Percentiles rank a stretch among this genome's conserved stretches.
Conservation (phyloP, 1,140 invertebrate genomes). For the Acyrthosiphon pisum region DNA sequence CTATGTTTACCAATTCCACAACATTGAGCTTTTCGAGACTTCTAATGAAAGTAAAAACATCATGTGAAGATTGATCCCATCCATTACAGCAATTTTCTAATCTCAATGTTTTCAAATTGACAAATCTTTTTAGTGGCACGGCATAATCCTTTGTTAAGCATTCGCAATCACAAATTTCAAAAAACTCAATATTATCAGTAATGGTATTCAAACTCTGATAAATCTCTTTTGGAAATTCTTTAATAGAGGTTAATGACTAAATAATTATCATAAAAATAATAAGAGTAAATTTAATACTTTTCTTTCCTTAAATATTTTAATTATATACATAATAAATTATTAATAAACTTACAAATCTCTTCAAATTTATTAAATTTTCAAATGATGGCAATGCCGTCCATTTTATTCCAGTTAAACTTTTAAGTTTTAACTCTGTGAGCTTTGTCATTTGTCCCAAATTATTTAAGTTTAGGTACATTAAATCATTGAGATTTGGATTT, state of each 20-base stretch:
- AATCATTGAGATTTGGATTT: conserved; percentile 58
- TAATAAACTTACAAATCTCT: not conserved
- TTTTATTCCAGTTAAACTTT: conserved; percentile 70
- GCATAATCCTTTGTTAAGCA: conserved; percentile 71
- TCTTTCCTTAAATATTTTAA: not conserved
- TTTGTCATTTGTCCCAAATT: conserved; percentile 67
- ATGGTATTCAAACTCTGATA: not conserved
- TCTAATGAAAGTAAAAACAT: conserved; percentile 31
- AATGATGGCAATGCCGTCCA: conserved; percentile 62
- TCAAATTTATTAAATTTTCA: conserved; percentile 31
- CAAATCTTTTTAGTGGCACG: conserved; percentile 68
- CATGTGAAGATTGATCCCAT: conserved; percentile 65
- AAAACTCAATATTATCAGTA: conserved; percentile 70
- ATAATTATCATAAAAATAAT: not conserved
- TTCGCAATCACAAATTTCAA: conserved; percentile 81
- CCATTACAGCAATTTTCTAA: conserved; percentile 71
- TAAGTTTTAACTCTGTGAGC: conserved; percentile 73
- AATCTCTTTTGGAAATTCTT: conserved; percentile 14
- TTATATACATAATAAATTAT: not conserved
- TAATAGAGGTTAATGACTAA: conserved; percentile 44
- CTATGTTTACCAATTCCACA: conserved; percentile 81
- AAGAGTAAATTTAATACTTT: not conserved
- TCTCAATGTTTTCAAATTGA: conserved; percentile 71
- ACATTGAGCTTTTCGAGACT: conserved; percentile 3
- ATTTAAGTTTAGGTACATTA: conserved; percentile 69